A percentile compares a stretch with the other conserved stretches of the same genome.
phyloP scores from a whole-genome alignment of 2,888 invertebrate species.

The Hyposoter didymator region DNA sequence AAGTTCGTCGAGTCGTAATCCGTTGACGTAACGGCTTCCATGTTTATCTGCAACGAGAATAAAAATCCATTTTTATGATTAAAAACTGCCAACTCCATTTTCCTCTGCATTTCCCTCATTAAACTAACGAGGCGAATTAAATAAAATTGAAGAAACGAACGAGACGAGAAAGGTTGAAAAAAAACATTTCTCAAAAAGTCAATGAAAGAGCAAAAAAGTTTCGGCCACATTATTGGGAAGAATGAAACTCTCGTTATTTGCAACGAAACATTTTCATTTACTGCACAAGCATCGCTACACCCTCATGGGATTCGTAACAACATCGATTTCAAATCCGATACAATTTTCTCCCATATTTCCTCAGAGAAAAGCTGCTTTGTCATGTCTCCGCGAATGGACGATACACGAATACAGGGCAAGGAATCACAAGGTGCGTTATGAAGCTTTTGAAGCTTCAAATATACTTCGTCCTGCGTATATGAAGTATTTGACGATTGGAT shows the following conservation, averaged over 20 bases:
- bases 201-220: no score
- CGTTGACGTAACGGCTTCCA: slow-evolving; percentile 85
- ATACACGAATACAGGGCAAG: slow-evolving; percentile 18
- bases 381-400: slow-evolving; percentile 47
- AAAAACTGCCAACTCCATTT: not conserved
- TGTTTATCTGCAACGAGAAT: slow-evolving; percentile 84
- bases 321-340: slow-evolving; percentile 2
- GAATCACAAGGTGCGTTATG: slow-evolving; percentile 39
- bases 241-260: not conserved
- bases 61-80: not conserved
- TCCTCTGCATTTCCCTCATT: not conserved
- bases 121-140: not conserved
- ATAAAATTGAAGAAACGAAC: not conserved
- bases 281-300: not conserved
- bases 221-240: not conserved
- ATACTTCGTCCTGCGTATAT: not conserved
- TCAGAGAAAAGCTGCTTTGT: slow-evolving; percentile 27
- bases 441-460: no score
- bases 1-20: slow-evolving; percentile 84
- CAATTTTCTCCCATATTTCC: slow-evolving; percentile 6
- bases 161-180: no score
- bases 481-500: not conserved
- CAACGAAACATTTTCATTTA: not conserved
- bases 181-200: no score
- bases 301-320: not conserved